Evolutionary conservation across 2,888 invertebrate species (phyloP).

Genomic region (Girardia tigrina): DNA sequence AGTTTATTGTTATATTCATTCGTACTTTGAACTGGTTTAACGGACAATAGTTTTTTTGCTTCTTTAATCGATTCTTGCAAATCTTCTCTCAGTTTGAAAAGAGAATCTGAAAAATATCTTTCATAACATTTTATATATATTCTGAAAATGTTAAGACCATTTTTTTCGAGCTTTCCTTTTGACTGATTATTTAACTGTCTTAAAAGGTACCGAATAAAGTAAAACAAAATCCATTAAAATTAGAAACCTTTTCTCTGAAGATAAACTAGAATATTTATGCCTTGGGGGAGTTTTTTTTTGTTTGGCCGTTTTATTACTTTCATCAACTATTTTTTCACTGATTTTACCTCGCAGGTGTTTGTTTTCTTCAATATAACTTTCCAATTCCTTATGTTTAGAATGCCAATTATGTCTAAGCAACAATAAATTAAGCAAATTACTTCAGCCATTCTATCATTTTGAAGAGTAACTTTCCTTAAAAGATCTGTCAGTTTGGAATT

Average conservation of each 20-base stretch:
- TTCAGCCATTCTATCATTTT: conserved; percentile 20
- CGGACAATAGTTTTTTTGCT: background rate
- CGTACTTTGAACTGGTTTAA: background rate
- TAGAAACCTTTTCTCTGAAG: background rate
- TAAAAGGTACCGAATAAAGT: background rate
- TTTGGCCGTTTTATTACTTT: background rate
- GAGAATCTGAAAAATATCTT: background rate
- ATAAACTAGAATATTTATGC: background rate
- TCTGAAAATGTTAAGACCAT: too few relatives aligned
- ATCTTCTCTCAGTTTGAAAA: background rate
- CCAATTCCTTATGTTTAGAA: background rate
- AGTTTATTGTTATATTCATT: background rate
- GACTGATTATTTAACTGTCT: too few relatives aligned
- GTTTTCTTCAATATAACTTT: background rate
- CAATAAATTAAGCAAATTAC: background rate
- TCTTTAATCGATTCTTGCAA: conserved; percentile 10
- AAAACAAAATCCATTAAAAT: background rate
- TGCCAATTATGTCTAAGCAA: background rate
- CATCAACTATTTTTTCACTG: background rate
- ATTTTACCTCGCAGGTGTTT: background rate
- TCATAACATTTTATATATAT: too few relatives aligned
- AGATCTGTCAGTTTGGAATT: background rate
- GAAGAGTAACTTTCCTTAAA: background rate
- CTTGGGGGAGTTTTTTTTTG: background rate
- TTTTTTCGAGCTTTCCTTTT: too few relatives aligned